phyloP scores from a whole-genome alignment of 2,888 invertebrate species.

The Tetanocera ferruginea region DNA sequence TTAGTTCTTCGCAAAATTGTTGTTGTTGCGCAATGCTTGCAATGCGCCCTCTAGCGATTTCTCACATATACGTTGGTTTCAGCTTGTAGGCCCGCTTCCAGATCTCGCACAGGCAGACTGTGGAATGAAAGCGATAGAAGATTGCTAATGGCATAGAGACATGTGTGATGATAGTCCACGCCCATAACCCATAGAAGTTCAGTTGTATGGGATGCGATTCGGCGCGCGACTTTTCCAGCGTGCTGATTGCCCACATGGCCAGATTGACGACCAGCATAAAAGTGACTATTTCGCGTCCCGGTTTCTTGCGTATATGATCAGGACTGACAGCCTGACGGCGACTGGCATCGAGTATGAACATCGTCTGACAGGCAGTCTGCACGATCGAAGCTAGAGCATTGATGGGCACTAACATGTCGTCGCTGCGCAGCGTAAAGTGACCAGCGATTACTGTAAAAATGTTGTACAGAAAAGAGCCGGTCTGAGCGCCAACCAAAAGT shows the following conservation, averaged over 20 bases:
- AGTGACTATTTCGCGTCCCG: constrained; percentile 93
- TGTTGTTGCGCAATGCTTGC: constrained; percentile 68
- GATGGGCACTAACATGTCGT: constrained; percentile 84
- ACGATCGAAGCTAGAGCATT: constrained; percentile 88
- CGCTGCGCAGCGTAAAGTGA: constrained; percentile 86
- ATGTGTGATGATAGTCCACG: constrained; percentile 96
- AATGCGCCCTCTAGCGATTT: constrained; percentile 69
- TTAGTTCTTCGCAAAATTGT: constrained; percentile 66
- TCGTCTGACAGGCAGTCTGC: constrained; percentile 90
- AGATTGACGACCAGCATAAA: constrained; percentile 90
- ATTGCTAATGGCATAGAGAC: constrained; percentile 94
- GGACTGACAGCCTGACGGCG: constrained; percentile 85
- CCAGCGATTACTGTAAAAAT: constrained; percentile 95
- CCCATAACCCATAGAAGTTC: constrained; percentile 93
- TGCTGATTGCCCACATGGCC: constrained; percentile 96
- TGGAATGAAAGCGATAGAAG: constrained; percentile 95
- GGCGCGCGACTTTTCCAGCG: constrained; percentile 89
- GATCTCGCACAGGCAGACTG: constrained; percentile 95
- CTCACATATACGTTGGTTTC: constrained; percentile 87
- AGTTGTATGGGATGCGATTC: constrained; percentile 93
- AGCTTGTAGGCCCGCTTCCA: constrained; percentile 97
- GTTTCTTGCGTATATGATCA: constrained; percentile 87
- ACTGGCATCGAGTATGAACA: constrained; percentile 92
- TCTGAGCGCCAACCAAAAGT: constrained; percentile 91
- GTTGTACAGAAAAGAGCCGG: constrained; percentile 94